A percentile compares a stretch with the other conserved stretches of the same genome.
phyloP scores from a whole-genome alignment of 2,113 vertebrate species.

The Phrynosoma blainvillii region DNA sequence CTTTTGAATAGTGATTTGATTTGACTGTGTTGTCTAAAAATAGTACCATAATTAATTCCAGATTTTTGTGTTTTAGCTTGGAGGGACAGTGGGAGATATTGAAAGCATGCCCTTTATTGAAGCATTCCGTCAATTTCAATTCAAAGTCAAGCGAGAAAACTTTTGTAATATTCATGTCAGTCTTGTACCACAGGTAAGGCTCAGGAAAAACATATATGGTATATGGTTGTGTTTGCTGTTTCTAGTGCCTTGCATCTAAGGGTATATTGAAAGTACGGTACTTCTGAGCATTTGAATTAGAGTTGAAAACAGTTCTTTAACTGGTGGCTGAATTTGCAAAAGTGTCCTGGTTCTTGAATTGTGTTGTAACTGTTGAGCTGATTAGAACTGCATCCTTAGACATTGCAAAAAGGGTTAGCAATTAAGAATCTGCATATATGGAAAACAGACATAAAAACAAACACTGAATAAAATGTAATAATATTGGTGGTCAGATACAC shows the following conservation, averaged over 20 bases:
- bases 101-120: conserved; percentile 99
- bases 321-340: neutral
- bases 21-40: neutral
- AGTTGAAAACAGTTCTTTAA: neutral
- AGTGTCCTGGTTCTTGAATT: neutral
- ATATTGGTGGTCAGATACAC: too few relatives aligned
- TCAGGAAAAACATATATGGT: fast-evolving
- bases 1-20: neutral
- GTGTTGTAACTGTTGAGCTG: neutral
- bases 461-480: too few relatives aligned
- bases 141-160: conserved; percentile 95
- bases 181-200: conserved; percentile 92
- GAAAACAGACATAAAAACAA: too few relatives aligned
- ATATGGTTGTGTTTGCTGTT: neutral
- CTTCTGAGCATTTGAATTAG: neutral
- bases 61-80: conserved; percentile 78
- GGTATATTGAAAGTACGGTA: fast-evolving
- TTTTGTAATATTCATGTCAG: conserved; percentile 99
- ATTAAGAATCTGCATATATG: too few relatives aligned
- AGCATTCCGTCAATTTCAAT: conserved; percentile 98
- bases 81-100: conserved; percentile 94
- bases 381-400: too few relatives aligned
- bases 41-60: neutral
- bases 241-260: neutral
- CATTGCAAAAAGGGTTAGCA: too few relatives aligned